Percentiles rank a stretch among this genome's conserved stretches.
phyloP scores from a whole-genome alignment of 2,888 invertebrate genomes.

The Drosophila putrida region DNA sequence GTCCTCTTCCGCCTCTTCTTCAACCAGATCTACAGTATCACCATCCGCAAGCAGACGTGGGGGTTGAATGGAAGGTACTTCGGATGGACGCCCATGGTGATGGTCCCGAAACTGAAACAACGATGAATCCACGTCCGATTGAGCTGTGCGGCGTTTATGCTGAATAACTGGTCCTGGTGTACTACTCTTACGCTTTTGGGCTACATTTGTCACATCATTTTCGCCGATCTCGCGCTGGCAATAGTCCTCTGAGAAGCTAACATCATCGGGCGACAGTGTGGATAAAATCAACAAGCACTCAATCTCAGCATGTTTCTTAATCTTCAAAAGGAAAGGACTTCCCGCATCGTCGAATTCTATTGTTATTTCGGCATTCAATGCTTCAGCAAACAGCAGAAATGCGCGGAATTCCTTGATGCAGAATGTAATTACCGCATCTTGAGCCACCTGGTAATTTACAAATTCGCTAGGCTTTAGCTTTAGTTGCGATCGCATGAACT shows the following conservation, averaged over 20 bases:
- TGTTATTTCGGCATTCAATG: conserved; percentile 89
- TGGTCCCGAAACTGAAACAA: conserved; percentile 64
- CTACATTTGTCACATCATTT: conserved; percentile 16
- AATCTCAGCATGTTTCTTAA: conserved; percentile 90
- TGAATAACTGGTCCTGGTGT: conserved; percentile 38
- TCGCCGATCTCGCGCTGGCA: conserved; percentile 64
- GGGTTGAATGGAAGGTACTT: conserved; percentile 59
- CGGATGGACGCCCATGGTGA: conserved; percentile 24
- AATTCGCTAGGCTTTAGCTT: conserved; percentile 87
- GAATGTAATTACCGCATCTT: conserved; percentile 92
- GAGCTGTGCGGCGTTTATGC: conserved; percentile 54
- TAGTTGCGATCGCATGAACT: conserved; percentile 92
- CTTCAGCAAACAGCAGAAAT: conserved; percentile 92
- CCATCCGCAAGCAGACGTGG: conserved; percentile 59
- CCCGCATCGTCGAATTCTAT: conserved; percentile 92
- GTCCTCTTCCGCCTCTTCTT: conserved; percentile 55
- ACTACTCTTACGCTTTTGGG: conserved; percentile 66
- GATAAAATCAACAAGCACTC: conserved; percentile 93
- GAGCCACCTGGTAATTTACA: conserved; percentile 72
- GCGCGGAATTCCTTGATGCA: conserved; percentile 94
- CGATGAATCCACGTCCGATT: conserved; percentile 37
- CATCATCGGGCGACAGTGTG: conserved; percentile 85
- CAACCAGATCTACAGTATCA: conserved; percentile 50
- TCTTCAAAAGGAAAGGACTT: conserved; percentile 91
- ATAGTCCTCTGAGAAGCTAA: conserved; percentile 78